Evolutionary conservation across 2,888 invertebrate species (phyloP), one percentile per base, ranked within the genome.

Genomic region (Tipula vernalis): DNA sequence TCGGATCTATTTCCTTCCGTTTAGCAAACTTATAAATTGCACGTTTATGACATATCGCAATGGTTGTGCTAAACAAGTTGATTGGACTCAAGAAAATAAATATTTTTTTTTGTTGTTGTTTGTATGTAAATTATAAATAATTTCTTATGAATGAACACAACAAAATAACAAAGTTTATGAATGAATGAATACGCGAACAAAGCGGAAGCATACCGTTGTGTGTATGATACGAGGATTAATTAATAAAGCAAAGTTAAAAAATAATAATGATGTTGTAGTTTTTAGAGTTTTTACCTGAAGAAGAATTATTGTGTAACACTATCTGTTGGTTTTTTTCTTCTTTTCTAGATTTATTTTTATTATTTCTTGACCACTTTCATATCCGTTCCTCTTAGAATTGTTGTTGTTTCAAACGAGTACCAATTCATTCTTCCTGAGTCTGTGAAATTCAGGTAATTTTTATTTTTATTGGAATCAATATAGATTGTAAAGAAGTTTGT

Each of bases 1-100:
- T 71, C 71, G 71, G 71, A 71, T 71, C 71, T 71, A 71, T 71
- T 71, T 71, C 71, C 71, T 71, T 71, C 71, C 71, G 71, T 71
- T 28, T 71, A 28, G 28, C 10, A 28, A 71, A 10, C 28, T 8
- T 71, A 10, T 71, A 71, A 71, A 28, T 71, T 71, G 28, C 71
- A 71, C 71, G 28, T 28, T 12, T 28, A 71, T 28, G 28, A 71
- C 71, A 71, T 28, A 18, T 18, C 71, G 71, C 71, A 13, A 28
- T 71, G 10, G 5, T 57, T 57, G 18, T 18, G 28, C 10, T 8
- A 12, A 6, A 71, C 8, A 71, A 71, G 71, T 71, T 71, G 71
- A 71, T 71, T 71, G 71, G 71, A 71, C 71, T 71, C 28, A 8
- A 10, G 28, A 28, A 71, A 71, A 71, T 28, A 51, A 51, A 5